These are phyloP conservation scores for Paralvinella palmiformis DNA, from an alignment of 1,140 invertebrate species.

Conservation along the genomic window DNA sequence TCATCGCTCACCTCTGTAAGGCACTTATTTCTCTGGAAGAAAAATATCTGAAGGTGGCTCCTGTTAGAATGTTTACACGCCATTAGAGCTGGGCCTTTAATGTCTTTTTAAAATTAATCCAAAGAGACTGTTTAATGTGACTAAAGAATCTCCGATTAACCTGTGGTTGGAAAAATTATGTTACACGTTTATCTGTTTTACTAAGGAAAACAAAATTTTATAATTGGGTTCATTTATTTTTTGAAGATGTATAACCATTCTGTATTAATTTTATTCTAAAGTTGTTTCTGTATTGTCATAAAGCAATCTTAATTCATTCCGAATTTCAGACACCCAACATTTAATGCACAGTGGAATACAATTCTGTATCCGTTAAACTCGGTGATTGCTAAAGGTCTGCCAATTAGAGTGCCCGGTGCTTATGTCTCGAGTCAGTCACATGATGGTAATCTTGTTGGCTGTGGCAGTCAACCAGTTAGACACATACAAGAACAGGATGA, in stretches of 20 bases:
- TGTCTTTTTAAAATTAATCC: too few species aligned
- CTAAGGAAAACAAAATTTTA: too few species aligned
- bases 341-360: slow-evolving; percentile 15
- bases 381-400: slow-evolving; percentile 3
- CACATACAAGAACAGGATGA: slow-evolving; percentile 30
- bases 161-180: too few species aligned
- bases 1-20: too few species aligned
- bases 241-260: background rate
- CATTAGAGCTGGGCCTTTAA: too few species aligned
- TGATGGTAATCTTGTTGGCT: slow-evolving; percentile 42
- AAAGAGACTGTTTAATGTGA: too few species aligned
- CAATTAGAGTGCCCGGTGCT: slow-evolving; percentile 23
- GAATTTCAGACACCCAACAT: slow-evolving; percentile 14
- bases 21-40: too few species aligned
- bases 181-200: too few species aligned
- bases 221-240: background rate
- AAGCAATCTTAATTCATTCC: background rate
- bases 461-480: slow-evolving; percentile 45
- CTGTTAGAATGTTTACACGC: too few species aligned
- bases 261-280: background rate
- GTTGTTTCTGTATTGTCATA: background rate
- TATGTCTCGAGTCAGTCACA: slow-evolving; percentile 32
- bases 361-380: slow-evolving; percentile 1
- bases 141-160: too few species aligned
- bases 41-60: too few species aligned